A percentile compares a stretch with the other conserved stretches of the same genome.
Evolutionary conservation across 2,113 vertebrate genomes (phyloP).

Genomic region (Seriola rivoliana): DNA sequence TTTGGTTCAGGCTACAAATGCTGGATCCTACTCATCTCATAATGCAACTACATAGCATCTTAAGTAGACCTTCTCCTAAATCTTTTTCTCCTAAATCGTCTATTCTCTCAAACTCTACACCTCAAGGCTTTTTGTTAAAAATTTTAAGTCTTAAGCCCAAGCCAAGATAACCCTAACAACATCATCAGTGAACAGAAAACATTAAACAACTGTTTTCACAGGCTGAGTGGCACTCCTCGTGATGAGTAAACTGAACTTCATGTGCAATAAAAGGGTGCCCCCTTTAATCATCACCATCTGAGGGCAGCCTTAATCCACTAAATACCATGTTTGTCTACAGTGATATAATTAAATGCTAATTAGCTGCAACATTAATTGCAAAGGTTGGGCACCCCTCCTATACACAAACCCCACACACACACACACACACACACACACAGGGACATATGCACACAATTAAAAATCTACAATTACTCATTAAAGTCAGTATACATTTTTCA

Average conservation of each 20-base stretch:
- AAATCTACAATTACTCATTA: not conserved
- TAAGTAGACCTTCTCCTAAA: not conserved
- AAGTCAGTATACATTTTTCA: not conserved
- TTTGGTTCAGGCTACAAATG: not conserved
- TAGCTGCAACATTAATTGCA: conserved; percentile 17
- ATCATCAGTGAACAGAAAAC: not conserved
- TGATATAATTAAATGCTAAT: conserved; percentile 49
- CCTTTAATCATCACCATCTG: conserved; percentile 34
- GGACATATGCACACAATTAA: conserved; percentile 1
- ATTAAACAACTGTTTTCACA: not conserved
- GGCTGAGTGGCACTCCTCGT: not conserved
- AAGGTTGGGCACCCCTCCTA: not conserved
- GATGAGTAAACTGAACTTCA: not conserved
- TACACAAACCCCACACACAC: not conserved
- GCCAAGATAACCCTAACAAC: not conserved
- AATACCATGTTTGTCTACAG: conserved; percentile 20
- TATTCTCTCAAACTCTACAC: not conserved
- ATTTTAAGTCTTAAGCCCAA: not conserved
- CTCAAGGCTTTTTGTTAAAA: no score
- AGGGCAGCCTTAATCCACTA: not conserved
- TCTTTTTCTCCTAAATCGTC: not conserved
- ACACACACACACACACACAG: conserved; percentile 1
- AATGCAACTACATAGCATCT: not conserved
- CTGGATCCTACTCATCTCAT: not conserved
- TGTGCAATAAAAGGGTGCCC: not conserved